Conservation (phyloP, 2,888 invertebrate genomes). For the Monochamus alternatus region DNA sequence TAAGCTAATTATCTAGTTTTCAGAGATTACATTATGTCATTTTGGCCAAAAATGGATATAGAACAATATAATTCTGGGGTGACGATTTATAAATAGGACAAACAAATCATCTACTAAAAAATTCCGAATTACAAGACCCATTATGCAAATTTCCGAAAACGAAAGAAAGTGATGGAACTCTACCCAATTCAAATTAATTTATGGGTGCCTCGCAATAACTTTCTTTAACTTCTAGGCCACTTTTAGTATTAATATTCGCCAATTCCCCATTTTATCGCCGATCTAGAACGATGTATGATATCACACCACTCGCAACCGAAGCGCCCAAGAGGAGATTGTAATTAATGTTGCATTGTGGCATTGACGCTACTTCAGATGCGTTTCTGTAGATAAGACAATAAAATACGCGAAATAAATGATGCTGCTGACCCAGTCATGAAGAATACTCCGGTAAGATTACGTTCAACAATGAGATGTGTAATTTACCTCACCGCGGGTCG, state of each 20-base stretch:
- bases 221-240: not conserved
- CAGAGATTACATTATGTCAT: too few relatives aligned
- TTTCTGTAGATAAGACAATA: conserved; percentile 32
- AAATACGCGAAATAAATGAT: conserved; percentile 32
- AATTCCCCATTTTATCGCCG: conserved; percentile 5
- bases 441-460: conserved; percentile 19
- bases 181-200: not conserved
- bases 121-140: too few relatives aligned
- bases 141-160: not conserved
- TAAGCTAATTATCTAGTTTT: too few relatives aligned
- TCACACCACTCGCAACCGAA: conserved; percentile 14
- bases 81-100: too few relatives aligned
- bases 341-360: conserved; percentile 33
- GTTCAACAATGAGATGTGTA: conserved; percentile 22
- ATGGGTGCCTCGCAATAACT: not conserved
- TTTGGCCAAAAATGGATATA: too few relatives aligned
- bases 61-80: too few relatives aligned
- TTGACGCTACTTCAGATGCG: conserved; percentile 31
- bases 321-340: conserved; percentile 22
- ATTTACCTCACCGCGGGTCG: conserved; percentile 29
- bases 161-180: not conserved
- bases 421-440: conserved; percentile 26
- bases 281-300: conserved; percentile 1
- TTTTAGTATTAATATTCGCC: not conserved
- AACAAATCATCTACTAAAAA: too few relatives aligned